phyloP scores from a whole-genome alignment of 1,140 invertebrate genomes.

The Cyclargus thomasi region DNA sequence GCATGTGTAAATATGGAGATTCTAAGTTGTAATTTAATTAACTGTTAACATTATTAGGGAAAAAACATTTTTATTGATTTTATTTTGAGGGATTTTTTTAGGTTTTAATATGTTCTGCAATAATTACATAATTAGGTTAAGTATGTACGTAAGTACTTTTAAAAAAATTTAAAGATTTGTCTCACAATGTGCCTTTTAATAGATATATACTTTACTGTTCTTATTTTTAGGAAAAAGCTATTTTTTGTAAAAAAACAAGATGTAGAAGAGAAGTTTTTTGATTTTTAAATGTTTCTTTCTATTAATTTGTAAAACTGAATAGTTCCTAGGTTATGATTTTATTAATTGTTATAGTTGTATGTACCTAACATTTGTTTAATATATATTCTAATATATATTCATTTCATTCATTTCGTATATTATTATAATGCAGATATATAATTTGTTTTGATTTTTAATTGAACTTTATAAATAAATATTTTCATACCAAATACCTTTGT shows the following conservation, averaged over 20 bases:
- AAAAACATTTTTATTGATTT: constrained; percentile 17
- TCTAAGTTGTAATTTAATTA: constrained; percentile 18
- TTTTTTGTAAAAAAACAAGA: constrained; percentile 13
- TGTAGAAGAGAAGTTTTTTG: constrained; percentile 8
- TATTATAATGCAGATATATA: constrained; percentile 8
- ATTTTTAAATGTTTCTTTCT: constrained; percentile 4
- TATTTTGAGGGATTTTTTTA: constrained; percentile 12
- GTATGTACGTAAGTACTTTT: constrained; percentile 16
- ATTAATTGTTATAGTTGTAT: constrained; percentile 16
- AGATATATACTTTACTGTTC: not conserved
- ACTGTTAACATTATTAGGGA: constrained; percentile 6
- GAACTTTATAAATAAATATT: constrained; percentile 17
- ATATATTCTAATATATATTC: no score
- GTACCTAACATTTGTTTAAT: constrained; percentile 9
- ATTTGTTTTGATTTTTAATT: constrained; percentile 19
- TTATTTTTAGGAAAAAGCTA: constrained; percentile 3
- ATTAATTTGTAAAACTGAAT: constrained; percentile 2
- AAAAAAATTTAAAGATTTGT: not conserved
- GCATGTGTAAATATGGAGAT: constrained; percentile 8
- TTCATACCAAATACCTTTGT: constrained; percentile 12
- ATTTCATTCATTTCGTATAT: no score
- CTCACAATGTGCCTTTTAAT: not conserved
- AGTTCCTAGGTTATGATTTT: not conserved
- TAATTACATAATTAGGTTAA: constrained; percentile 1
- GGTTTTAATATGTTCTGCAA: constrained; percentile 13